phyloP scores from a whole-genome alignment of 2,797 vertebrate genomes.

The Distichodus sexfasciatus region DNA sequence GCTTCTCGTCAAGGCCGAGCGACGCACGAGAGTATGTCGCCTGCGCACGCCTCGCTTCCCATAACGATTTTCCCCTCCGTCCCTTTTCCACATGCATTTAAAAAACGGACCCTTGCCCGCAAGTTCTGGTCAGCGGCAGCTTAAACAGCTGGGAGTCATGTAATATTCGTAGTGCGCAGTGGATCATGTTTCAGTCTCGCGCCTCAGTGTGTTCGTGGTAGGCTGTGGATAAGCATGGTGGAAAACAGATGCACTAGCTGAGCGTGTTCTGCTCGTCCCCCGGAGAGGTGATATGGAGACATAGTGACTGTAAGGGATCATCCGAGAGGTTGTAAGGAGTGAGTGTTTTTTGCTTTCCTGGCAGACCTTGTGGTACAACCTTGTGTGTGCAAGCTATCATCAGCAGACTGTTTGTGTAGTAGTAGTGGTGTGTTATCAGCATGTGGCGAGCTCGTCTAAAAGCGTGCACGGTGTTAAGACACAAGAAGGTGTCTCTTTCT shows the following conservation, averaged over 20 bases:
- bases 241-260: slow-evolving; percentile 33
- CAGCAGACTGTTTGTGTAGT: slow-evolving; percentile 15
- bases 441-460: neutral
- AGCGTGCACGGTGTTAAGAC: too few relatives aligned
- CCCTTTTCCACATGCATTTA: slow-evolving; percentile 2
- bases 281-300: neutral
- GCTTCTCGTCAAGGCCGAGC: slow-evolving; percentile 17
- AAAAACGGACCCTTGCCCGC: neutral
- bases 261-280: neutral
- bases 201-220: too few relatives aligned
- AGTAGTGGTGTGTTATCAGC: neutral
- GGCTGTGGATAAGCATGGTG: neutral
- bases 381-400: neutral
- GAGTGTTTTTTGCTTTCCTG: neutral
- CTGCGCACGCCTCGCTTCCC: neutral
- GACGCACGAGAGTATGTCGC: neutral
- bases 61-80: neutral
- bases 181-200: neutral
- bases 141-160: neutral
- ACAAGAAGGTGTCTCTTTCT: too few relatives aligned
- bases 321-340: neutral
- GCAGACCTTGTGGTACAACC: neutral
- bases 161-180: neutral
- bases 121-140: neutral
- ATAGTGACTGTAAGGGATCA: neutral